Base-by-base conservation (phyloP, 2,113 vertebrate species). In the Phoxinus phoxinus region DNA sequence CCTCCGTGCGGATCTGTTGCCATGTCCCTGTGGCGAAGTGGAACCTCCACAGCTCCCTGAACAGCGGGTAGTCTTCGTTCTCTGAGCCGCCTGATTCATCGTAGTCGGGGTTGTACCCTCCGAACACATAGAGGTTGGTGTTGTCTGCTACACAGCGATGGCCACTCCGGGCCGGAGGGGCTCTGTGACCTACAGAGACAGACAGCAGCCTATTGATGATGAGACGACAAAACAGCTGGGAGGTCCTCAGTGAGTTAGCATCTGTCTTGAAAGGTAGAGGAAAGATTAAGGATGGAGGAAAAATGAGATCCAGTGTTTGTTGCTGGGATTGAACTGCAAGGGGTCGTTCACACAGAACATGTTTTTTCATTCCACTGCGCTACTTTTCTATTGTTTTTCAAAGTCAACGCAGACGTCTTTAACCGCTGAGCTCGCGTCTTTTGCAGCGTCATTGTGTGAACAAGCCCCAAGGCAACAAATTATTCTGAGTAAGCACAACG, bases 111-210 rank as follows among this genome's bases (percentile, higher is more conserved):
- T 99, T 99, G 92, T 99, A 99, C 6, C 98, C 98, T 77, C 98
- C 98, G 0, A 99, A 99, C 69, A 99, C 97, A 21, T 99, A 99
- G 0, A 99, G 88, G 88, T 98, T 99, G 87, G 96, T 94, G 23
- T 93, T 97, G 90, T 99, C 97, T 0, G 98, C 98, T 46, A 99
- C 98, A 1, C 98, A 99, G 35, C 98, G 97, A 84, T 99, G 98
- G 69, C 98, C 98, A 2, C 98, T 99, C 87, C 98, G 92, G 11
- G 97, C 97, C 0, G 97, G 96, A 8, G 98, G 98, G 3, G 92
- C 95, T 74, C 96, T 92, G 12, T 95, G 95, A 86, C 96, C 98
- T 99, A 86, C 1, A 83, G 89, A 74, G 51, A 88, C 53, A 87
- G 58, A 79, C n/a, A 58, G 46, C 65, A 83, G 27, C 13, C 27